phyloP scores from a whole-genome alignment of 2,113 vertebrate genomes.

The Pteruthius melanotis region DNA sequence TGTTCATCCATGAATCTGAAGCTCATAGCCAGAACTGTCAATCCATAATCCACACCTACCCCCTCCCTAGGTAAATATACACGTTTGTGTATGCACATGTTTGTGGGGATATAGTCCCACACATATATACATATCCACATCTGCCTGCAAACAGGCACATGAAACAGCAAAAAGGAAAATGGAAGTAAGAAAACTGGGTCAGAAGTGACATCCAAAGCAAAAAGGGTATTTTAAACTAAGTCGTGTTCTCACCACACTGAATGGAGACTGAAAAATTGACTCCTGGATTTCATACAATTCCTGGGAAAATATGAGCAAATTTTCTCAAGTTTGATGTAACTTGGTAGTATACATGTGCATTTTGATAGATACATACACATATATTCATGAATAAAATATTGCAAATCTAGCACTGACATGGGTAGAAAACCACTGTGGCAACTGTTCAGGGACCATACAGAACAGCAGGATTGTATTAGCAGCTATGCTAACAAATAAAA shows the following conservation, averaged over 20 bases:
- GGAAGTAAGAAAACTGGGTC: neutral
- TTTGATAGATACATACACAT: neutral
- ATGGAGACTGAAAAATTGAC: neutral
- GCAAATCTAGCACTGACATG: neutral
- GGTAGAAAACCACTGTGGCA: neutral
- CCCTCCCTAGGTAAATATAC: neutral
- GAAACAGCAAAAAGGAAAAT: neutral
- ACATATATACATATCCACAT: neutral
- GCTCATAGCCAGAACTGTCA: neutral
- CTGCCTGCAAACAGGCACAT: neutral
- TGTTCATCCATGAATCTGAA: neutral
- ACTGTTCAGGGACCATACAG: neutral
- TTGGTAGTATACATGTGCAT: neutral
- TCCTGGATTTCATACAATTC: neutral
- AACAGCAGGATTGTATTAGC: neutral
- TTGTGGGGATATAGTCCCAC: neutral
- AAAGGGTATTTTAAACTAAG: neutral
- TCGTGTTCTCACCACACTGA: neutral
- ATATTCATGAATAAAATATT: neutral
- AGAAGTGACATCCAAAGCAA: neutral
- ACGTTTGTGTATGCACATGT: neutral
- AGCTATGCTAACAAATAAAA: neutral
- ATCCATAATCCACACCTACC: neutral
- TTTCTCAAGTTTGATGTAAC: neutral
- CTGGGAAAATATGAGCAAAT: neutral